Percentiles rank a stretch among this genome's conserved stretches.
phyloP scores from a whole-genome alignment of 2,113 vertebrate species.

The Atherinomorus stipes region DNA sequence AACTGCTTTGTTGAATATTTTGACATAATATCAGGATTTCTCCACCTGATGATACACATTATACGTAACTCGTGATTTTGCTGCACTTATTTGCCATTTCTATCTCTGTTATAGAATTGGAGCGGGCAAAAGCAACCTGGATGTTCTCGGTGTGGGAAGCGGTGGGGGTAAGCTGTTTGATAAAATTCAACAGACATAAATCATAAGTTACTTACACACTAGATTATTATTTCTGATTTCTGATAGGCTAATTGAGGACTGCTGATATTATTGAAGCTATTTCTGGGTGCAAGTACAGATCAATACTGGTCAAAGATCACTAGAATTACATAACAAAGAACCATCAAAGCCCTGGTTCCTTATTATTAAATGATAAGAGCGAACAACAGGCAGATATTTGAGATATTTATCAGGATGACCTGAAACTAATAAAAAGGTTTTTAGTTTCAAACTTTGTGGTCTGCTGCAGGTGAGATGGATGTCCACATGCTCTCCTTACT shows the following conservation, averaged over 20 bases:
- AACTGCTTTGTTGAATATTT: not conserved
- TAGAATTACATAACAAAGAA: not conserved
- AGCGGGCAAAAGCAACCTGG: slow-evolving; percentile 82
- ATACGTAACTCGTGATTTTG: not conserved
- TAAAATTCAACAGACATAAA: not conserved
- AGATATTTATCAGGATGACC: not conserved
- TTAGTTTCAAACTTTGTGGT: not conserved
- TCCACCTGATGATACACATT: not conserved
- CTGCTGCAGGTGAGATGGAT: slow-evolving; percentile 87
- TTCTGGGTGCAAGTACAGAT: not conserved
- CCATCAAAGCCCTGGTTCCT: slow-evolving; percentile 1
- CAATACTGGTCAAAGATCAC: not conserved
- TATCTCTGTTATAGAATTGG: slow-evolving; percentile 80
- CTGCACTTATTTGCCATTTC: not conserved
- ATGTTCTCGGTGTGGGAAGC: slow-evolving; percentile 87
- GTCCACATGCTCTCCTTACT: slow-evolving; percentile 85
- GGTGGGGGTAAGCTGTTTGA: slow-evolving; percentile 84
- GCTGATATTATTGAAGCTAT: not conserved
- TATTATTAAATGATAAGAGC: not conserved
- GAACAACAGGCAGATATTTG: not conserved
- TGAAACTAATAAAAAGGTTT: not conserved
- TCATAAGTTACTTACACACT: not conserved
- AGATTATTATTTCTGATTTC: not conserved
- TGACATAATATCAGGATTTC: no score
- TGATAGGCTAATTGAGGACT: not conserved